phyloP scores from a whole-genome alignment of 2,797 vertebrate species.

The Telmatherina bonti region DNA sequence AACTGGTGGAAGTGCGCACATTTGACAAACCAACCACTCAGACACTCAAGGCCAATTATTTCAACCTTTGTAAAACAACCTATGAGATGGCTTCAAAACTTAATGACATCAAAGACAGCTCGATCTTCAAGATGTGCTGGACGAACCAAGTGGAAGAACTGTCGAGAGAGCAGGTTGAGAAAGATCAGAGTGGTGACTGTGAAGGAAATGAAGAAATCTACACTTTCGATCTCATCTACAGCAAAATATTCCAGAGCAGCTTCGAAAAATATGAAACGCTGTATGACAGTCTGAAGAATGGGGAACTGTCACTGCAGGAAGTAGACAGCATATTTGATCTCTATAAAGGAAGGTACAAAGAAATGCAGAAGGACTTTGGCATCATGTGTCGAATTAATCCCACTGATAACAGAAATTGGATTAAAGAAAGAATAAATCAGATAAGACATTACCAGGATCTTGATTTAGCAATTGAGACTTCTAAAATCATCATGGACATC shows the following conservation, averaged over 20 bases:
- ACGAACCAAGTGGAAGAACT: constrained; percentile 34
- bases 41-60: constrained; percentile 30
- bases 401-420: constrained; percentile 31
- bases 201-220: constrained; percentile 27
- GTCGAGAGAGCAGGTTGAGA: constrained; percentile 14
- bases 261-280: constrained; percentile 14
- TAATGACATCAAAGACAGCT: constrained; percentile 26
- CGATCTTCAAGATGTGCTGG: constrained; percentile 53
- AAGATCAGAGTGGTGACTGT: constrained; percentile 12
- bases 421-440: constrained; percentile 11
- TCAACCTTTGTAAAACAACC: constrained; percentile 30
- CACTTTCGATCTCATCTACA: constrained; percentile 41
- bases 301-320: constrained; percentile 40
- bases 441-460: constrained; percentile 42
- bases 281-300: constrained; percentile 37
- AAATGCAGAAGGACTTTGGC: constrained; percentile 19
- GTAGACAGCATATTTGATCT: constrained; percentile 33
- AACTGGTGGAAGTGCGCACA: constrained; percentile 23
- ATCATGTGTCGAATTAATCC: constrained; percentile 45
- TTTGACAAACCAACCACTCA: constrained; percentile 9
- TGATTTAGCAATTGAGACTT: constrained; percentile 33
- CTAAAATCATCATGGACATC: constrained; percentile 39
- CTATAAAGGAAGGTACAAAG: constrained; percentile 18
- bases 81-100: constrained; percentile 43
- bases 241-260: constrained; percentile 45